phyloP scores from a whole-genome alignment of 2,797 vertebrate species.

The Psittacula derbiana region DNA sequence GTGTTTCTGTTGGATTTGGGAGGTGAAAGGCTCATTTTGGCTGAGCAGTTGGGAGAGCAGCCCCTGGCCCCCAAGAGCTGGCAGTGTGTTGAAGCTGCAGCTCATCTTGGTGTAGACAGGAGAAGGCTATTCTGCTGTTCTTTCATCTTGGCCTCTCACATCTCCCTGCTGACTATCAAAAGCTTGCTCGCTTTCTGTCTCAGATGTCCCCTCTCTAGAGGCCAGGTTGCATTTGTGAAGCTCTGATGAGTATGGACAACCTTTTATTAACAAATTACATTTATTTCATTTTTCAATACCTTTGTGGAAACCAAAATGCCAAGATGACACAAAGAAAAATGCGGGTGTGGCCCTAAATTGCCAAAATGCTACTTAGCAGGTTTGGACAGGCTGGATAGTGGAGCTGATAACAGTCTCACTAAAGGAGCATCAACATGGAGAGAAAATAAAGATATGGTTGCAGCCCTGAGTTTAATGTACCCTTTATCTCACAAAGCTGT shows the following conservation, averaged over 20 bases:
- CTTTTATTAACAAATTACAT: not conserved
- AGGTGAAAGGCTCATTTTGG: not conserved
- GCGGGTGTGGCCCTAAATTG: not conserved
- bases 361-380: not conserved
- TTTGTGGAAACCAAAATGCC: not conserved
- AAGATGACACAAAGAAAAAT: not conserved
- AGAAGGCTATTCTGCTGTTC: not conserved
- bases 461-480: not conserved
- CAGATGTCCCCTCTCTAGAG: not conserved
- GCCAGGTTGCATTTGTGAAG: not conserved
- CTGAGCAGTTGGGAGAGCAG: not conserved
- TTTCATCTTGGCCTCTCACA: not conserved
- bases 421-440: not conserved
- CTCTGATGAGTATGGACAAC: not conserved
- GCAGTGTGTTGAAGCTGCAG: not conserved
- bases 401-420: not conserved
- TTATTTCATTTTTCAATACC: not conserved
- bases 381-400: not conserved
- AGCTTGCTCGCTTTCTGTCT: not conserved
- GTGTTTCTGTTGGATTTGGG: not conserved
- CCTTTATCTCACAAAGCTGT: not conserved
- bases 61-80: not conserved
- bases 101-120: not conserved
- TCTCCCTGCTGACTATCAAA: not conserved
- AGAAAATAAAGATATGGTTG: not conserved